phyloP scores from a whole-genome alignment of 2,888 invertebrate species.

The Apamea monoglypha region DNA sequence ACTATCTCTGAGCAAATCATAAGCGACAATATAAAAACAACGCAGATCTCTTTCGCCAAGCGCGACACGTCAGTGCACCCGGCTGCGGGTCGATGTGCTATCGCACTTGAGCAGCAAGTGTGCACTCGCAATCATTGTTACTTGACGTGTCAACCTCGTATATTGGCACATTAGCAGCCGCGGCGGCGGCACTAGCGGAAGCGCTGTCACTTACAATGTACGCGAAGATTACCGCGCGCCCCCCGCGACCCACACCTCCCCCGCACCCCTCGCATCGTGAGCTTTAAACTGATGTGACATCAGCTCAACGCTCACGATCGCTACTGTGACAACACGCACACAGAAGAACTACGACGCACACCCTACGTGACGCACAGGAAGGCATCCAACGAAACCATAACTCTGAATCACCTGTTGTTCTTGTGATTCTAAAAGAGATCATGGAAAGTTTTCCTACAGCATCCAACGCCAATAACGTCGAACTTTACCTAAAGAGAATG shows the following conservation, averaged over 20 bases:
- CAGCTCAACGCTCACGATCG: slow-evolving; percentile 10
- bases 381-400: no score
- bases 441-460: neutral
- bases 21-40: neutral
- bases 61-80: no score
- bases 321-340: neutral
- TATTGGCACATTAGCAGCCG: neutral
- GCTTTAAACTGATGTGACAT: slow-evolving; percentile 26
- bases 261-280: neutral
- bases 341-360: neutral
- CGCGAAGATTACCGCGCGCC: slow-evolving; percentile 4
- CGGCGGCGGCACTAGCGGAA: slow-evolving; percentile 5
- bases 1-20: neutral
- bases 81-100: no score
- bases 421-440: neutral
- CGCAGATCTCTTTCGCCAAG: neutral
- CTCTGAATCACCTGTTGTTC: neutral
- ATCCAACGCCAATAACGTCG: neutral
- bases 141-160: neutral
- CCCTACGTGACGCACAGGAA: neutral
- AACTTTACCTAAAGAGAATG: neutral
- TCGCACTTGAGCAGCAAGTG: neutral
- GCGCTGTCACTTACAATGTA: slow-evolving; percentile 9
- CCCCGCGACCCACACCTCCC: neutral
- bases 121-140: slow-evolving; percentile 6